phyloP scores from a whole-genome alignment of 1,140 invertebrate species.

The Ceratina australensis region DNA sequence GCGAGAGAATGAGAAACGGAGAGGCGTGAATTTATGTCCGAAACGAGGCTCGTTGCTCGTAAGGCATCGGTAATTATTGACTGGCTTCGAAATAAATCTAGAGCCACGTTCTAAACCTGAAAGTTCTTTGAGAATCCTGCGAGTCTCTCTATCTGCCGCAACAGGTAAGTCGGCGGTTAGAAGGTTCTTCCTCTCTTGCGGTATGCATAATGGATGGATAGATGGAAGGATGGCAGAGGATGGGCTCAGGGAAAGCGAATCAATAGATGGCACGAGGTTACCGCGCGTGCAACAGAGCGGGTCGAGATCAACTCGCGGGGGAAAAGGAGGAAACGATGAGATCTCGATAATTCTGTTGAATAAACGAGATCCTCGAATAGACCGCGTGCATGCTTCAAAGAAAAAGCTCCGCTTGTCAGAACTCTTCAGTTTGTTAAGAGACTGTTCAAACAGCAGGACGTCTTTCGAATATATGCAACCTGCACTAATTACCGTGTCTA shows the following conservation, averaged over 20 bases:
- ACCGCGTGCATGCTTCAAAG: too few relatives aligned
- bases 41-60: too few relatives aligned
- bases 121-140: constrained; percentile 38
- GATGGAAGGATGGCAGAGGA: neutral
- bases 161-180: constrained; percentile 55
- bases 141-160: constrained; percentile 20
- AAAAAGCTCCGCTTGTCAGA: neutral
- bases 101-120: too few relatives aligned
- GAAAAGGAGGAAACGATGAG: neutral
- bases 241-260: constrained; percentile 24
- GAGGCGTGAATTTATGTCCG: too few relatives aligned
- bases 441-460: too few relatives aligned
- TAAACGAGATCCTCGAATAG: constrained; percentile 15
- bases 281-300: neutral
- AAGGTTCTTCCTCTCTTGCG: constrained; percentile 24
- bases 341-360: constrained; percentile 30
- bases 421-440: too few relatives aligned
- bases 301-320: neutral
- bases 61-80: too few relatives aligned
- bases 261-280: constrained; percentile 31
- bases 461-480: too few relatives aligned
- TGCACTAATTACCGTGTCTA: too few relatives aligned
- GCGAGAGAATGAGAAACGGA: neutral
- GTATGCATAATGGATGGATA: constrained; percentile 51
- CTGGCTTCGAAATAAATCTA: too few relatives aligned